Base-by-base conservation (phyloP, 2,113 vertebrate genomes). In the Henicopernis longicauda region DNA sequence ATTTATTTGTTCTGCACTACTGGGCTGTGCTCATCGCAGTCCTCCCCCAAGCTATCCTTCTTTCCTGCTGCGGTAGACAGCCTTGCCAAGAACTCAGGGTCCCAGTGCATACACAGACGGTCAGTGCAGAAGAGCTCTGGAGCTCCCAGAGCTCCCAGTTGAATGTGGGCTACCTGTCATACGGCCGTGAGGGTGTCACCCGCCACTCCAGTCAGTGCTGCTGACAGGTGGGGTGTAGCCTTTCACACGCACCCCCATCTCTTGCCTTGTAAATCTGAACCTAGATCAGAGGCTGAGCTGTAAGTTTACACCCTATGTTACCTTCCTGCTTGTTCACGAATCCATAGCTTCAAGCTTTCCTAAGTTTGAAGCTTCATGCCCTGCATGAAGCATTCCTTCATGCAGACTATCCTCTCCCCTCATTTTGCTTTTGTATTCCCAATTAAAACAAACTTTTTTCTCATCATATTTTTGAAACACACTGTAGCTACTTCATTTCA, bases 81-180 rank as follows among this genome's bases (percentile, higher is more conserved):
- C 65, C 61, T 73, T 73, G 36, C 11, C 44, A 69, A 50, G 54
- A 69, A 15, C 13, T 59, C 32, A 21, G 32, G 11, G 27, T 69
- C 47, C 31, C 42, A 29, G 29, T 2, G 3, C 11, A 2, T 9
- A 14, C 0, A 1, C 44, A 73, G 29, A 34, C 8, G 49, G 34
- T 5, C 1, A 9, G 27, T 14, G 18, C 16, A 72, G 57, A 91
- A 73, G 9, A 67, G 31, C 57, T 87, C 52, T 71, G 59, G n/a
- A 54, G 22, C 8, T 79, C 47, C 36, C 72, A 67, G 38, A 69
- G 49, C 36, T 59, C 31, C 38, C 47, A 69, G 49, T 6, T 52
- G n/a, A 52, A 49, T 21, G 13, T 2, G 4, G 40, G 8, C n/a
- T 79, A 47, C 23, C 26, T 31, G 21, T 7, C 16, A 10, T 9